Percentiles rank a stretch among this genome's conserved stretches.
These are phyloP conservation scores for Pterophyllum scalare DNA, from an alignment of 2,113 vertebrate species.

Conservation along the genomic window DNA sequence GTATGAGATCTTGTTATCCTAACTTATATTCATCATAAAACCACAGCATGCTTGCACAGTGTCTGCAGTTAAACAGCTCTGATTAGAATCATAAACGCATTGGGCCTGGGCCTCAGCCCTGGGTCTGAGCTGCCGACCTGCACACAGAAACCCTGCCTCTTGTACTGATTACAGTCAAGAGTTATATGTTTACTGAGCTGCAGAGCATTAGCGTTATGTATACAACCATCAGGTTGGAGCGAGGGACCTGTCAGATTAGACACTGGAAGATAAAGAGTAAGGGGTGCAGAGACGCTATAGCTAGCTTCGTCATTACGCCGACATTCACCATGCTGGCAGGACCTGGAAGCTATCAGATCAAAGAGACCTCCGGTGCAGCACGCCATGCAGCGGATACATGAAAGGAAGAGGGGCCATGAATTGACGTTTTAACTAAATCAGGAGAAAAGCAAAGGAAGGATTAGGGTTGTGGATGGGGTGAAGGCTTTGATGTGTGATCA, in stretches of 20 bases:
- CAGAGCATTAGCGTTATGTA: slow-evolving; percentile 74
- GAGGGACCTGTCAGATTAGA: slow-evolving; percentile 77
- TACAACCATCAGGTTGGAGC: slow-evolving; percentile 69
- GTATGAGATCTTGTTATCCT: slow-evolving; percentile 75
- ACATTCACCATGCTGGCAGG: slow-evolving; percentile 62
- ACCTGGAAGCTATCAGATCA: slow-evolving; percentile 80
- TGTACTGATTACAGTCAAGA: slow-evolving; percentile 68
- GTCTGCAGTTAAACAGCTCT: slow-evolving; percentile 76
- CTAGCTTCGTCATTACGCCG: slow-evolving; percentile 68
- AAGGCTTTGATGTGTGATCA: slow-evolving; percentile 74
- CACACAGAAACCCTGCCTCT: slow-evolving; percentile 51
- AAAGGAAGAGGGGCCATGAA: slow-evolving; percentile 73
- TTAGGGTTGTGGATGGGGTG: slow-evolving; percentile 59
- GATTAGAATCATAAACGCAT: slow-evolving; percentile 76
- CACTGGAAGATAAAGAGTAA: slow-evolving; percentile 61
- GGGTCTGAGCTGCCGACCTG: slow-evolving; percentile 49
- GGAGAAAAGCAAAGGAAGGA: slow-evolving; percentile 63
- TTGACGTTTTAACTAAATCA: slow-evolving; percentile 78
- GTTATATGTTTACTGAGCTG: slow-evolving; percentile 76
- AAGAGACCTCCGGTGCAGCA: slow-evolving; percentile 72
- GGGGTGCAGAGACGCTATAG: slow-evolving; percentile 32
- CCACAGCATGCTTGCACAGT: slow-evolving; percentile 65
- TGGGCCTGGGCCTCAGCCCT: slow-evolving; percentile 38
- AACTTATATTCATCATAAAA: slow-evolving; percentile 80
- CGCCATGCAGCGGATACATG: slow-evolving; percentile 65